Base-by-base conservation (phyloP, 2,797 vertebrate genomes). In the Sebastes iracundus region DNA sequence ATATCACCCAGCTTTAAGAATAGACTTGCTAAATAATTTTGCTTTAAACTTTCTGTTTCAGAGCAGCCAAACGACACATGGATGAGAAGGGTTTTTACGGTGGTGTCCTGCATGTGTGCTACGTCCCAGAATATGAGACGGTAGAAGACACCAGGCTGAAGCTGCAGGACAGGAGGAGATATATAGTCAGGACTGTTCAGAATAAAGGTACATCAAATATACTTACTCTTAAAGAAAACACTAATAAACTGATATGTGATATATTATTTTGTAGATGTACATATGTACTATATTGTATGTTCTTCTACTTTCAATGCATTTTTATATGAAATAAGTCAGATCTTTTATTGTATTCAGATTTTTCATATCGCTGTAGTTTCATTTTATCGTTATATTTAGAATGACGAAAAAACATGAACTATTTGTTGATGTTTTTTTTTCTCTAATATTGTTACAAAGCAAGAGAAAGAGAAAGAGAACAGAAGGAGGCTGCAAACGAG, bases 41-140 rank as follows among this genome's bases (percentile, higher is more conserved):
- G 3, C 2, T 56, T n/a, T 2, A 7, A 62, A 59, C 4, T 27
- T 35, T 74, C 0, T 72, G 28, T 91, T 88, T 83, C 90, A 99
- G 99, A 91, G 92, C 95, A 80, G 98, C 99, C 62, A 99, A 99
- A 91, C 96, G 96, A 65, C 96, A 96, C 86, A 96, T 98, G 93
- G 98, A 99, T 86, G 98, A 99, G 84, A 97, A 96, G 90, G 97
- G 97, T 86, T 99, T 99, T 91, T 99, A 97, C 77, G 99, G 99
- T 14, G 97, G 97, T 5, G 90, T 99, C 74, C 96, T 99, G 78
- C 98, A 99, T 4, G 96, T 99, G 33, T 99, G 98, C 86, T 99
- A 99, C 1, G 98, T 98, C 85, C 98, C 99, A 7, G 99, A 99
- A 90, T 97, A 98, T 89, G 99, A 99, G 92, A 97, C 96, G 2